phyloP scores from a whole-genome alignment of 2,888 invertebrate genomes.

The Pristionchus mayeri region DNA sequence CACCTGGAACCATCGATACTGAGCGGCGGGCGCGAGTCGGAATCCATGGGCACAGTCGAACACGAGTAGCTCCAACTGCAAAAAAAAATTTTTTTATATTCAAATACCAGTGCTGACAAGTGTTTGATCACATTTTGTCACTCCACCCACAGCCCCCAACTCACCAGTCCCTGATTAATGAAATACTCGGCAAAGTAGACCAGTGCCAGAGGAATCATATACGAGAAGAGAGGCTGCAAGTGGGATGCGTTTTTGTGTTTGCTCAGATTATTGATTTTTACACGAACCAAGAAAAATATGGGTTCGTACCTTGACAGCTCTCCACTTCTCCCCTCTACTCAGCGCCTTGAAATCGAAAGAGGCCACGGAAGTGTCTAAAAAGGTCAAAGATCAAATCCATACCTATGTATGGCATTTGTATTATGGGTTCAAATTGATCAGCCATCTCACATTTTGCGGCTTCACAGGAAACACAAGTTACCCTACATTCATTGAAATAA shows the following conservation, averaged over 20 bases:
- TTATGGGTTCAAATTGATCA: too few relatives aligned
- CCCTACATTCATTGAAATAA: too few relatives aligned
- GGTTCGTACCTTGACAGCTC: slow-evolving; percentile 34
- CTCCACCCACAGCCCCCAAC: too few relatives aligned
- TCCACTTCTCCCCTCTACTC: slow-evolving; percentile 36
- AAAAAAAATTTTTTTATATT: background rate
- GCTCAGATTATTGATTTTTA: too few relatives aligned
- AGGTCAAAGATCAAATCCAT: too few relatives aligned
- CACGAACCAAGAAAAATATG: too few relatives aligned
- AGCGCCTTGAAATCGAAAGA: slow-evolving; percentile 44
- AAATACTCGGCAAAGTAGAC: slow-evolving; percentile 90
- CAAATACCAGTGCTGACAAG: background rate
- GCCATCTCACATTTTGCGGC: too few relatives aligned
- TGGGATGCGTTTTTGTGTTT: too few relatives aligned
- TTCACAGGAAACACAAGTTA: too few relatives aligned
- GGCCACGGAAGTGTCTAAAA: background rate
- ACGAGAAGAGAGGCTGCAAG: slow-evolving; percentile 81
- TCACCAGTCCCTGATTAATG: slow-evolving; percentile 89
- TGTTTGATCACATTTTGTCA: too few relatives aligned
- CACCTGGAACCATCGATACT: slow-evolving; percentile 88
- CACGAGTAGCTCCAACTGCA: slow-evolving; percentile 85
- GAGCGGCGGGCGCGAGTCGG: slow-evolving; percentile 76
- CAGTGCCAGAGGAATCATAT: slow-evolving; percentile 85
- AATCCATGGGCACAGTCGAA: slow-evolving; percentile 79
- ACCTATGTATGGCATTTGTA: too few relatives aligned